Base-by-base conservation (phyloP, 92 coral and sea anemone species). In the Zoanthus gigantus region DNA sequence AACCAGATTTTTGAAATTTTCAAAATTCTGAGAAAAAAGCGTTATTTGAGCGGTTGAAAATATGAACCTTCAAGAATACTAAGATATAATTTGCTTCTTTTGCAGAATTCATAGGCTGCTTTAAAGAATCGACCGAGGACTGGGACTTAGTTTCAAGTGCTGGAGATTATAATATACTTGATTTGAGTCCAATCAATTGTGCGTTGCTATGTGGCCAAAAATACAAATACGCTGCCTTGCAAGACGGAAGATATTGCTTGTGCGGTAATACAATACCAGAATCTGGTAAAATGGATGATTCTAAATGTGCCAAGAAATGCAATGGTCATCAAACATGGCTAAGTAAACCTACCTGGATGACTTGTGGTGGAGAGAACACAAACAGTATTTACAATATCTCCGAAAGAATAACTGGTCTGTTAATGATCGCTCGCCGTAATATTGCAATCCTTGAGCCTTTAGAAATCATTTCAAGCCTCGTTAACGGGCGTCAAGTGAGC, bases 161-260 rank as follows among this genome's bases (percentile, higher is more conserved):
- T 8, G 98, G 98, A 18, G 98, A 96, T 91, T 94, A 93, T 77
- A 74, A 94, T 78, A 74, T 84, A 44, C 4, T 78, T 0, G 93
- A 94, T 83, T 74, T 93, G 23, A 96, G 98, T 73, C 98, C 98
- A 65, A 85, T 94, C 48, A 89, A 90, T 91, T 96, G 98, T 73
- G 74, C 93, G 52, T 34, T 87, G 56, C 90, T 89, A 76, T 96
- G 98, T 60, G 96, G 98, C 45, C 71, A 78, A 61, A 92, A 88
- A 75, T 96, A 93, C 91, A 91, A 90, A 71, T 96, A 93, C 92
- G 98, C 98, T 9, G 92, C 98, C 31, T 50, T 96, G 31, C 94
- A 91, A 52, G 84, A 90, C 56, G 96, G 96, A 1, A 86, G 81
- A 13, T 83, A 88, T 57, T 96, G 98, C 67, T 86, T 96, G 50